Evolutionary conservation across 2,113 vertebrate genomes (phyloP).

Genomic region (Etheostoma spectabile): DNA sequence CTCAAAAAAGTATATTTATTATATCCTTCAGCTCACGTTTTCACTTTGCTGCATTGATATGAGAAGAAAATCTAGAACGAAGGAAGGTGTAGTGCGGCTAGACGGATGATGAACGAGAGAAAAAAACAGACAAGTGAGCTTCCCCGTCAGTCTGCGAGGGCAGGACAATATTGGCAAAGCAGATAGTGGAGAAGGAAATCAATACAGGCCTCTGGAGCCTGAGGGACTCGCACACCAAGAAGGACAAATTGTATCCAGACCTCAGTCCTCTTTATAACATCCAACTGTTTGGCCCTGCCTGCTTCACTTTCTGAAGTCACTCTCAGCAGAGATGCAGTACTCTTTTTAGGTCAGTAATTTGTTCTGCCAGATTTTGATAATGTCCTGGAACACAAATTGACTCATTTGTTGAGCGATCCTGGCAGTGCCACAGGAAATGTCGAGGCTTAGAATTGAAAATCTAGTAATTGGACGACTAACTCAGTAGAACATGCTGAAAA

Average conservation of each 20-base stretch:
- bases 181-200: conserved; percentile 28
- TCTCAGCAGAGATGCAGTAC: neutral
- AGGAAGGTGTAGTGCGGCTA: neutral
- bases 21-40: neutral
- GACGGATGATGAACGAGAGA: neutral
- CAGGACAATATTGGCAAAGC: conserved; percentile 15
- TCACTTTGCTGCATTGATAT: neutral
- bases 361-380: neutral
- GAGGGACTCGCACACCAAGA: neutral
- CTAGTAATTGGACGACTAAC: neutral
- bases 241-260: conserved; percentile 2
- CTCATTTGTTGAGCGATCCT: neutral
- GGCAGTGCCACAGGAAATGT: neutral
- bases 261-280: neutral
- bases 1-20: neutral
- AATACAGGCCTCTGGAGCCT: conserved; percentile 9
- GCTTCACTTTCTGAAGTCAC: neutral
- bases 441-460: too few species aligned
- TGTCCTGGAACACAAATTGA: neutral
- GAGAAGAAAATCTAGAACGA: neutral
- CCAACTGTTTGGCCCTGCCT: neutral
- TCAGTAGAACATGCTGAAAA: neutral
- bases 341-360: neutral
- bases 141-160: too few species aligned
- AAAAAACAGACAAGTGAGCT: conserved; percentile 2